phyloP scores from a whole-genome alignment of 2,888 invertebrate species.

The Ophraella communa region DNA sequence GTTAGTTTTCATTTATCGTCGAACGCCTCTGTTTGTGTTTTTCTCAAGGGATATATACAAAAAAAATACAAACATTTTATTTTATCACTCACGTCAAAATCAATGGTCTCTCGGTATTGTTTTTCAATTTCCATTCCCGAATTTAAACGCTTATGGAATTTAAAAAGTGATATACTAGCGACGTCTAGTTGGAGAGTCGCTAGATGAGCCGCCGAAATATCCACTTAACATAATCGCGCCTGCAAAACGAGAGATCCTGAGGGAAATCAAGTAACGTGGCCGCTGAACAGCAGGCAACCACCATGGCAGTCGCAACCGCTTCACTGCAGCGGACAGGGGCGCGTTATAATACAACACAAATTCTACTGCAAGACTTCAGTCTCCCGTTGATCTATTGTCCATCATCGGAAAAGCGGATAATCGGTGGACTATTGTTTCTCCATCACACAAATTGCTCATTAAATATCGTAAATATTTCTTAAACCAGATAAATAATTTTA shows the following conservation, averaged over 20 bases:
- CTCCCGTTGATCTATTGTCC: neutral
- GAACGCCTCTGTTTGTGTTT: neutral
- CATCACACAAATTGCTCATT: neutral
- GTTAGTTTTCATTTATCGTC: too few relatives aligned
- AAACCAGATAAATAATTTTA: neutral
- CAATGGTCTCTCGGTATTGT: constrained; percentile 23
- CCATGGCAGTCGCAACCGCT: constrained; percentile 19
- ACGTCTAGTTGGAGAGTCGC: constrained; percentile 34
- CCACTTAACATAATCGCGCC: constrained; percentile 59
- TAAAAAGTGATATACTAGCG: constrained; percentile 34
- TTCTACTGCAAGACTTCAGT: neutral
- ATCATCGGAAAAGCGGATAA: neutral
- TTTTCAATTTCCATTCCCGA: constrained; percentile 28
- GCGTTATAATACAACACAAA: constrained; percentile 12
- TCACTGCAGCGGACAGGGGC: constrained; percentile 26
- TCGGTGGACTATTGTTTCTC: neutral
- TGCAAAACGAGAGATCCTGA: constrained; percentile 57
- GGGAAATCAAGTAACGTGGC: constrained; percentile 57
- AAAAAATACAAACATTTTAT: neutral
- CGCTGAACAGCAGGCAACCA: constrained; percentile 34
- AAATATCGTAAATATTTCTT: neutral
- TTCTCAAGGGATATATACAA: neutral
- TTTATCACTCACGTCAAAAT: constrained; percentile 8
- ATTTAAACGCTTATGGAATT: constrained; percentile 26
- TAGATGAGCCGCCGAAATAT: constrained; percentile 56